Evolutionary conservation across 2,797 vertebrate genomes (phyloP), one percentile per base, ranked within the genome.

Genomic region (Rhyacichthys aspro): DNA sequence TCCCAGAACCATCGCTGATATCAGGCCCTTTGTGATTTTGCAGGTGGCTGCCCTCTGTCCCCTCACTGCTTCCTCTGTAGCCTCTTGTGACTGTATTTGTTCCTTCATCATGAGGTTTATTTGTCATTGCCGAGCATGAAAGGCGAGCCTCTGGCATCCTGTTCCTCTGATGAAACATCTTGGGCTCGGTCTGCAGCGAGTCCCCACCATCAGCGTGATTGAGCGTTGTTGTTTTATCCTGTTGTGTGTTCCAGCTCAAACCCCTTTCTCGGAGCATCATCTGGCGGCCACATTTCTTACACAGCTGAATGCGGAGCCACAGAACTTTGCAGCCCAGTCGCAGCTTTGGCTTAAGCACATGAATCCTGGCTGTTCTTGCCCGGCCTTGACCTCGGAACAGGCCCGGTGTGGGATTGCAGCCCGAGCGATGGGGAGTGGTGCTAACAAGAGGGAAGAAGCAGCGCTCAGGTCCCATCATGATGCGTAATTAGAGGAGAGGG

Each of bases 201-300:
- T 73, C 70, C 67, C 64, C 76, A 70, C 75, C 75, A 48, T 80
- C 76, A 64, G 55, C n/a, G 49, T 82, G 80, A 84, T 80, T 53
- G 73, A 85, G 58, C 15, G 18, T 73, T 85, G 68, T 84, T 90
- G 82, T 83, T 86, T 87, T 77, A 84, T 84, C 79, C 69, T 55
- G 63, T 87, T 88, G 81, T 85, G 81, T 85, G 63, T 86, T 89
- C 81, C 60, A 50, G 76, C 69, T 79, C 58, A 58, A 69, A 74
- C 78, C 74, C 79, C 52, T 56, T 77, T 60, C 3, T 71, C 59
- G 3, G 44, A 38, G 28, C 67, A 82, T 92, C 89, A 90, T 90
- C 85, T 90, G 89, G 86, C 67, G 56, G 34, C 69, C 91, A 90
- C 85, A 88, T 88, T 91, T 84, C 66, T 77, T 37, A 58, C 72